Percentiles rank a stretch among this genome's conserved stretches.
phyloP scores from a whole-genome alignment of 2,797 vertebrate genomes.

The Cynopterus sphinx region DNA sequence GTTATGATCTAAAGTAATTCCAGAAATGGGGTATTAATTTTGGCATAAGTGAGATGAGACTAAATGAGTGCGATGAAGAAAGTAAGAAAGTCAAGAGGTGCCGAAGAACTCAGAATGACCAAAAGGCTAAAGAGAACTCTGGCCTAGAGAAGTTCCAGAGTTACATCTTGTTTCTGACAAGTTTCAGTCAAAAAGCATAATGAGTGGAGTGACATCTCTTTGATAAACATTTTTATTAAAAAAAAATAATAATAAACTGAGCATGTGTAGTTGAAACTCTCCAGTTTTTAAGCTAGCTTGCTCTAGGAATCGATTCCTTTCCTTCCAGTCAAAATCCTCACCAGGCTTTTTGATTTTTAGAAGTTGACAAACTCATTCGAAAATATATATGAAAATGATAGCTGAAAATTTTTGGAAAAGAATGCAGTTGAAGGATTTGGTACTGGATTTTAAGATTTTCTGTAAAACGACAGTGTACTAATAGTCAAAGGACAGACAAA shows the following conservation, averaged over 20 bases:
- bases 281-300: background rate
- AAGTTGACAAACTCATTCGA: background rate
- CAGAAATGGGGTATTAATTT: background rate
- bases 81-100: background rate
- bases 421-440: background rate
- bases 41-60: background rate
- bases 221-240: background rate
- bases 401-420: background rate
- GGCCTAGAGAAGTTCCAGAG: background rate
- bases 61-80: background rate
- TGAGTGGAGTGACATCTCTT: background rate
- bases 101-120: background rate
- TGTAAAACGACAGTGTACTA: background rate
- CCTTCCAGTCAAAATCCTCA: background rate
- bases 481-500: background rate
- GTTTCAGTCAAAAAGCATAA: background rate
- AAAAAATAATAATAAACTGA: background rate
- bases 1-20: background rate
- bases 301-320: background rate
- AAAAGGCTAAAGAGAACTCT: background rate
- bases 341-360: background rate
- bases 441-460: background rate
- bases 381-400: background rate
- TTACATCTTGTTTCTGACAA: background rate
- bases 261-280: background rate